Conservation (phyloP, 2,888 invertebrate species). For the Salticus scenicus region DNA sequence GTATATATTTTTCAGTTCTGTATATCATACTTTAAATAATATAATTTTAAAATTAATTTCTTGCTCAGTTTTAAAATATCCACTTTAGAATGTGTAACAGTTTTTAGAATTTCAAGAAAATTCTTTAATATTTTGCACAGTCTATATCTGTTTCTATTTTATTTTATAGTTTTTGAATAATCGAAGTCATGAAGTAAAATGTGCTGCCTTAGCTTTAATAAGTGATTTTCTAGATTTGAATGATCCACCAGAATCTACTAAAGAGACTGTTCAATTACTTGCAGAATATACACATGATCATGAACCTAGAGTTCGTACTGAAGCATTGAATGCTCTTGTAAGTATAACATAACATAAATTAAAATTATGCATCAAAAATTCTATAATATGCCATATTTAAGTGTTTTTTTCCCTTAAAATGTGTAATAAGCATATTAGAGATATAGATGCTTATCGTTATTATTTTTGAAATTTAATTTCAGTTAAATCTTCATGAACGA, state of each 20-base stretch:
- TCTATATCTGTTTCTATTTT: slow-evolving; percentile 36
- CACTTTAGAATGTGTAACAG: too few species aligned
- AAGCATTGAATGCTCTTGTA: slow-evolving; percentile 90
- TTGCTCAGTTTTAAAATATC: too few species aligned
- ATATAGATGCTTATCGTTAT: too few species aligned
- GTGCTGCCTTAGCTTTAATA: slow-evolving; percentile 84
- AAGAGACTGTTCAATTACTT: slow-evolving; percentile 82
- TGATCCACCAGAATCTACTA: slow-evolving; percentile 79
- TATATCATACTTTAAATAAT: too few species aligned
- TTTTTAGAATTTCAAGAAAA: too few species aligned
- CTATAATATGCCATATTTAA: background rate
- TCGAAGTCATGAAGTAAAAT: slow-evolving; percentile 75
- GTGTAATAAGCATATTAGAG: too few species aligned
- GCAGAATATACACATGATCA: slow-evolving; percentile 88
- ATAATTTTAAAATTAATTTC: too few species aligned
- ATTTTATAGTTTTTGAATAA: slow-evolving; percentile 81
- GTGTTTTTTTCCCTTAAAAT: background rate
- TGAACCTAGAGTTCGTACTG: slow-evolving; percentile 92
- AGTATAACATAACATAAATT: too few species aligned
- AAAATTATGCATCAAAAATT: background rate
- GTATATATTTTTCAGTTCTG: too few species aligned
- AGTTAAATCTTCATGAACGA: slow-evolving; percentile 84
- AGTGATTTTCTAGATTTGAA: slow-evolving; percentile 82
- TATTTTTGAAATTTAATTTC: slow-evolving; percentile 47
- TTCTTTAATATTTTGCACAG: too few species aligned